A percentile compares a stretch with the other conserved stretches of the same genome.
These are phyloP conservation scores for sheep (Ovis aries) DNA, from an alignment of 2,113 vertebrate genomes.

Conservation along the genomic window ARS-UI_Ramb_v3.0 NC_056069.1:48252501-48253000, in stretches of 20 bases:
- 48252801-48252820: neutral
- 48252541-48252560: neutral
- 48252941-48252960: neutral
- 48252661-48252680: neutral
- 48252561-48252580: neutral
- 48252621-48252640: neutral
- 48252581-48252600: neutral
- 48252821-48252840: neutral
- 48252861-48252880: neutral
- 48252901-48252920: neutral
- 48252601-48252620: neutral
- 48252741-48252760: neutral
- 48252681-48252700: neutral
- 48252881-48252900: neutral
- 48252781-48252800: neutral
- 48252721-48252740: neutral
- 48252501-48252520: neutral
- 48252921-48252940: fast-evolving
- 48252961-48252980: neutral
- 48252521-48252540: neutral
- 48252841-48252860: neutral
- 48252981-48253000: neutral
- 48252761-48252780: neutral
- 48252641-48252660: neutral
- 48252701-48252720: neutral